A percentile compares a stretch with the other conserved stretches of the same genome.
phyloP scores from a whole-genome alignment of 2,113 vertebrate species.

The Brienomyrus brachyistius region DNA sequence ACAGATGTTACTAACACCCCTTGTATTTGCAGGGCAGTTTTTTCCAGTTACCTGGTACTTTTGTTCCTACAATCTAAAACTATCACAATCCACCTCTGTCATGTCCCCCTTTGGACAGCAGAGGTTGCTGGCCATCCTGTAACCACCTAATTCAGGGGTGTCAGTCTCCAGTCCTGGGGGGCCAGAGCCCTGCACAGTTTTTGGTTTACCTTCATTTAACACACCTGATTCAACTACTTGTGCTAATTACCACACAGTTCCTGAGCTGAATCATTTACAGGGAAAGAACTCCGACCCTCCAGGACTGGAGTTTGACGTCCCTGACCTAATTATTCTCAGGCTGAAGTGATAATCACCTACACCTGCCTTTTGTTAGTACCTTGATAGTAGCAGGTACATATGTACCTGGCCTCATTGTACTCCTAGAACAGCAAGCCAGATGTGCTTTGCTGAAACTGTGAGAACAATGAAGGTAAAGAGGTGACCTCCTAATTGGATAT shows the following conservation, averaged over 20 bases:
- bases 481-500: neutral
- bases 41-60: neutral
- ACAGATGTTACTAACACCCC: neutral
- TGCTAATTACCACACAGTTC: no score
- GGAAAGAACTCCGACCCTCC: no score
- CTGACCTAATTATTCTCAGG: neutral
- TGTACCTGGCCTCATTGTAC: neutral
- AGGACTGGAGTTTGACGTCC: no score
- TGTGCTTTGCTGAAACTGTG: no score
- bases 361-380: neutral
- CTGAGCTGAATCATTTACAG: no score
- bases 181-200: no score
- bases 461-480: no score
- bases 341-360: neutral
- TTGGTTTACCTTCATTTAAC: no score
- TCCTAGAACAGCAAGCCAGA: no score
- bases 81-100: neutral
- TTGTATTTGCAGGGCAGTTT: neutral
- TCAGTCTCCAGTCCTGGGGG: no score
- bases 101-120: neutral
- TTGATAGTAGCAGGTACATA: neutral
- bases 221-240: no score
- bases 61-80: neutral
- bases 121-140: neutral
- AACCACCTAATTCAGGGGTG: neutral